These are phyloP conservation scores for Sebastes elongatus DNA, from an alignment of 2,797 vertebrate genomes.

Conservation along the genomic window DNA sequence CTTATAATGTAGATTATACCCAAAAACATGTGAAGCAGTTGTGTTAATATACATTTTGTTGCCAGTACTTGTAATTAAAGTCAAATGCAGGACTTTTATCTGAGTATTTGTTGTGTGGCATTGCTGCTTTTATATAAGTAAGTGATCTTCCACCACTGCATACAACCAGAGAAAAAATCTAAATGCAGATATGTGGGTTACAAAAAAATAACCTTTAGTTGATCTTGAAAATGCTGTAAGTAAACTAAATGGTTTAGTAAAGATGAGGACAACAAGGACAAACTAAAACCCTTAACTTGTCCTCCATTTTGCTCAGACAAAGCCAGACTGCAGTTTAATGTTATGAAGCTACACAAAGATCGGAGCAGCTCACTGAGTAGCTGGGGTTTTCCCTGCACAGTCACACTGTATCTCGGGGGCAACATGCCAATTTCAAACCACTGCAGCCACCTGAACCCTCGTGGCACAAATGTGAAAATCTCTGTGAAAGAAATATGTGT, in stretches of 20 bases:
- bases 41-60: not conserved
- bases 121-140: not conserved
- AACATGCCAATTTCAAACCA: constrained; percentile 20
- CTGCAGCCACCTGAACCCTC: not conserved
- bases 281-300: not conserved
- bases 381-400: constrained; percentile 29
- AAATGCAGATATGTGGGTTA: not conserved
- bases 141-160: not conserved
- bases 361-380: not conserved
- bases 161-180: not conserved
- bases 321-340: not conserved
- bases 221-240: not conserved
- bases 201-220: not conserved
- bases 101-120: not conserved
- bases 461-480: constrained; percentile 8
- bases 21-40: not conserved
- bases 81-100: not conserved
- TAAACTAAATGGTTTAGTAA: not conserved
- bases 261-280: not conserved
- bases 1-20: not conserved
- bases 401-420: constrained; percentile 23
- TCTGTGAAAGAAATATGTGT: constrained; percentile 31
- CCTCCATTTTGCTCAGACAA: not conserved
- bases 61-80: not conserved
- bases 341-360: not conserved